A percentile compares a stretch with the other conserved stretches of the same genome.
Evolutionary conservation across 2,888 invertebrate species (phyloP).

Genomic region (Himalopsyche japonica): DNA sequence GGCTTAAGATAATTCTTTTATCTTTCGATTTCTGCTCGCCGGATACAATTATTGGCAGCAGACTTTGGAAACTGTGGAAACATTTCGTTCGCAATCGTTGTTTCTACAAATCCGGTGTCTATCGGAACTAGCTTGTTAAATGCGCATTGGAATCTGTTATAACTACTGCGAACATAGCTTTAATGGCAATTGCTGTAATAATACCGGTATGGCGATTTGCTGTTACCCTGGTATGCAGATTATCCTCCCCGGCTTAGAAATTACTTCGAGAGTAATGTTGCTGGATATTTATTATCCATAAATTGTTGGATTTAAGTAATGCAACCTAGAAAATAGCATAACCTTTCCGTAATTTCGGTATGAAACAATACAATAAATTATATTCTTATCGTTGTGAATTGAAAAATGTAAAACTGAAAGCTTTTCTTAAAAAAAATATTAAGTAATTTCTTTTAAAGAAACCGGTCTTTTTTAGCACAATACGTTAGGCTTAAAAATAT

Average conservation of each 20-base stretch:
- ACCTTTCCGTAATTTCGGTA: too few relatives aligned
- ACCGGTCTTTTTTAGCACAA: too few relatives aligned
- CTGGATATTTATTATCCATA: not conserved
- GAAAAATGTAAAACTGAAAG: too few relatives aligned
- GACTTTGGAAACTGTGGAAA: not conserved
- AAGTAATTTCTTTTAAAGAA: too few relatives aligned
- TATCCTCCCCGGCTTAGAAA: not conserved
- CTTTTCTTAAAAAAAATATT: too few relatives aligned
- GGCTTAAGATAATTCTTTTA: not conserved
- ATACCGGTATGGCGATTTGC: not conserved
- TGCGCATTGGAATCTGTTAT: conserved; percentile 7
- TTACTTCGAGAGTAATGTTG: not conserved
- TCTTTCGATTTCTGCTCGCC: not conserved
- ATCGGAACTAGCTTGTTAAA: conserved; percentile 2
- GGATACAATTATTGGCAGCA: not conserved
- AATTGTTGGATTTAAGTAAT: not conserved
- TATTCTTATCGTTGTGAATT: too few relatives aligned
- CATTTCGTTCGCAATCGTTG: not conserved
- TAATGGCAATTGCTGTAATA: not conserved
- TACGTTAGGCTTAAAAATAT: too few relatives aligned
- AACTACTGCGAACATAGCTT: not conserved
- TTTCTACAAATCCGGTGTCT: not conserved
- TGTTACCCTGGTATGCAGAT: not conserved
- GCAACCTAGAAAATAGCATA: not conserved
- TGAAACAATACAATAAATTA: too few relatives aligned